Evolutionary conservation across 2,888 invertebrate species (phyloP), one percentile per base, ranked within the genome.

Genomic region (Chrysolina americana): DNA sequence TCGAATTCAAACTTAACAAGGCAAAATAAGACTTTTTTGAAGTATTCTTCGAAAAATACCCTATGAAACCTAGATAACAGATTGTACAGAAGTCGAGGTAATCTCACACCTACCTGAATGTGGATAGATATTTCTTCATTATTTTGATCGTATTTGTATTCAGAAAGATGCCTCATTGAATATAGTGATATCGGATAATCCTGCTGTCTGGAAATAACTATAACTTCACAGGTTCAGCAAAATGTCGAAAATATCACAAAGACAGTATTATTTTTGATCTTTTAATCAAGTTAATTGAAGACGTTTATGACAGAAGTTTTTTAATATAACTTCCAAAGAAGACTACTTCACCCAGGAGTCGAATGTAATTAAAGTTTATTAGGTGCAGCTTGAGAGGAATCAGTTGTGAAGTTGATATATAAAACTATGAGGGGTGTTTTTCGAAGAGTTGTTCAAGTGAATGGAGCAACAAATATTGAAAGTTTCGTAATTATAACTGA

Each of bases 201-300:
- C 9, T 0, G 1, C 17, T 19, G 10, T 53, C 11, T 53, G 4
- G 21, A 2, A 21, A 21, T 53, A 10, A 53, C 53, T 53, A 3
- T 21, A 13, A 53, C 19, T 53, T 11, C 8, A 53, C 17, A 19
- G 10, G 50, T 76, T 69, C 69, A 48, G n/a, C n/a, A 73, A 68
- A 69, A 44, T 71, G 66, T 74, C 66, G 63, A 36, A 41, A 64
- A 64, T 71, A 66, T 47, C 64, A 76, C 65, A 78, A 71, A 76
- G 76, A 79, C 76, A 75, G 76, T 70, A 73, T 78, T n/a, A n/a
- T 76, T 76, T 69, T 70, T 70, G 71, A 69, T 69, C 68, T 73
- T 75, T 76, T 76, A 77, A 79, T 78, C 75, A 76, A 76, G 72
- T 77, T 76, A 77, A 78, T 77, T 70, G 77, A 76, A 75, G 70